Conservation (phyloP, 2,888 invertebrate species). For the Aplocera efformata region DNA sequence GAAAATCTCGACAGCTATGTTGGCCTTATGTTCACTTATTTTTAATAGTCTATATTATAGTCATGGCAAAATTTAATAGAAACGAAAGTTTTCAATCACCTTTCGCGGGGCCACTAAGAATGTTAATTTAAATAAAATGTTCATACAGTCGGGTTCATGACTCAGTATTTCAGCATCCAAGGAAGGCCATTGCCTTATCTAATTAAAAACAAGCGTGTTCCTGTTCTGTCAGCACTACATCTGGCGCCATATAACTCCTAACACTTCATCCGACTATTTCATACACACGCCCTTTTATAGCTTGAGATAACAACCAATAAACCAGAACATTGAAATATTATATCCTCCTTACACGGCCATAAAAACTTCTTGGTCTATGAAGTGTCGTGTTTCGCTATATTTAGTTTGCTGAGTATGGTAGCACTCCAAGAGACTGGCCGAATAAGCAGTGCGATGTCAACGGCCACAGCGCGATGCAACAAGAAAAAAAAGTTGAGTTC, state of each 20-base stretch:
- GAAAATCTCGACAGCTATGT: too few relatives aligned
- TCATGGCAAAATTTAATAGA: too few relatives aligned
- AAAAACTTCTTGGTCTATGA: slow-evolving; percentile 13
- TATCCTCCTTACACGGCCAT: slow-evolving; percentile 23
- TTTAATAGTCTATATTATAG: too few relatives aligned
- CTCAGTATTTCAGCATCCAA: not conserved
- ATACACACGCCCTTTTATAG: slow-evolving; percentile 22
- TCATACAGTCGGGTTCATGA: too few relatives aligned
- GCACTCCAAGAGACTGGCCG: slow-evolving; percentile 63
- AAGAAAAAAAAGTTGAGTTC: slow-evolving; percentile 58
- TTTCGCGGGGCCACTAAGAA: too few relatives aligned
- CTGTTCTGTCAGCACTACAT: slow-evolving; percentile 28
- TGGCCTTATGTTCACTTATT: too few relatives aligned
- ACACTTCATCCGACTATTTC: slow-evolving; percentile 7
- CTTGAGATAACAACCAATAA: slow-evolving; percentile 18
- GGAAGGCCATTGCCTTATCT: slow-evolving; percentile 12
- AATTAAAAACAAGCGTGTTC: slow-evolving; percentile 25
- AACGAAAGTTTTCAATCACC: too few relatives aligned
- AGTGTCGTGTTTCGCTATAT: slow-evolving; percentile 42
- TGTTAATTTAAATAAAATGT: too few relatives aligned
- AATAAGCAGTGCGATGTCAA: slow-evolving; percentile 70
- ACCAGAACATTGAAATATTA: slow-evolving; percentile 27
- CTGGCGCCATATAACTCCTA: slow-evolving; percentile 21
- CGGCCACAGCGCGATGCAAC: slow-evolving; percentile 68
- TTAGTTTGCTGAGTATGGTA: slow-evolving; percentile 56